Evolutionary conservation across 2,113 vertebrate genomes (phyloP).

Genomic region (Callocephalon fimbriatum): DNA sequence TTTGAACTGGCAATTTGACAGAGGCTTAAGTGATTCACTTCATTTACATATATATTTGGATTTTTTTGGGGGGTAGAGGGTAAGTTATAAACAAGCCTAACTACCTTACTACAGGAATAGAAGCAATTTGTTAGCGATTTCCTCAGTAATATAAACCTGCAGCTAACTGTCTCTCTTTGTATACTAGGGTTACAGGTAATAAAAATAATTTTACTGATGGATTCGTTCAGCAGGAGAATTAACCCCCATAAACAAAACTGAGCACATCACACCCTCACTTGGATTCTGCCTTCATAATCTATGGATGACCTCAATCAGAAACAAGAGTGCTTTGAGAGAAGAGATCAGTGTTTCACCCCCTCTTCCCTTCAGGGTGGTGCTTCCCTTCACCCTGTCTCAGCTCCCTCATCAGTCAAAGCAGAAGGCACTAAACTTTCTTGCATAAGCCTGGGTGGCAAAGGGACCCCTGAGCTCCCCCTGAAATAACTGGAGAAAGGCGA

Average conservation of each 20-base stretch:
- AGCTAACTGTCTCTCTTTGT: not conserved
- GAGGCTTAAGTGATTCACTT: not conserved
- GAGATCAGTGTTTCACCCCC: not conserved
- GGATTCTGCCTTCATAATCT: not conserved
- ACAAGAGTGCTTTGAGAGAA: rapidly evolving
- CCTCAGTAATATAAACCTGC: not conserved
- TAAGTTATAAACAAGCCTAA: not conserved
- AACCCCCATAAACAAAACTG: not conserved
- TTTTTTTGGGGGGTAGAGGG: not conserved
- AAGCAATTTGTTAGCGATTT: not conserved
- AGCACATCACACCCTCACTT: not conserved
- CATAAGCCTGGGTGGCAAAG: not conserved
- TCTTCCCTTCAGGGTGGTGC: not conserved
- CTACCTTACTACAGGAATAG: not conserved
- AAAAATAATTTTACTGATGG: not conserved
- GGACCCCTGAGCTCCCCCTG: not conserved
- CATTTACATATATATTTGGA: conserved; percentile 11
- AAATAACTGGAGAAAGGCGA: not conserved
- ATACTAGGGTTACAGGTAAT: not conserved
- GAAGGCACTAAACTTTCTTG: not conserved
- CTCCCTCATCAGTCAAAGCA: not conserved
- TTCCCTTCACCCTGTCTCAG: not conserved
- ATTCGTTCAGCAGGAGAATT: not conserved
- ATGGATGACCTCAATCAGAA: not conserved
- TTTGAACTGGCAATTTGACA: not conserved